These are phyloP conservation scores for Brachypterus glaber DNA, from an alignment of 2,888 invertebrate genomes.

Conservation along the genomic window DNA sequence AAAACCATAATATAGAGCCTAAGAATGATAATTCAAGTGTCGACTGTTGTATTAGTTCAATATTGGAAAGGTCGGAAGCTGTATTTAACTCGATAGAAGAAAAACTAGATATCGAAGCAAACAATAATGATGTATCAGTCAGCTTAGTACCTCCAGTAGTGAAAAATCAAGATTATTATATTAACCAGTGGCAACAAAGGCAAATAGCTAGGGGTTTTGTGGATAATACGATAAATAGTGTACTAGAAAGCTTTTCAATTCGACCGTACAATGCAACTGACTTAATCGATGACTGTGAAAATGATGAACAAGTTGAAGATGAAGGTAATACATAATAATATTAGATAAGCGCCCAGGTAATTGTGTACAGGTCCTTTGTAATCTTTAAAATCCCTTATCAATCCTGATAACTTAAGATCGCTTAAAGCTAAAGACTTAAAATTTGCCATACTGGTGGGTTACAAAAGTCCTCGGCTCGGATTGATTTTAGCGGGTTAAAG, in stretches of 20 bases:
- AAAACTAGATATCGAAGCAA: conserved; percentile 17
- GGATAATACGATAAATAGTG: conserved; percentile 59
- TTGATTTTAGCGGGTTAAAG: no score
- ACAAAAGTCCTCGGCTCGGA: no score
- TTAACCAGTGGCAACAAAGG: conserved; percentile 55
- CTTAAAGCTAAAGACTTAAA: no score
- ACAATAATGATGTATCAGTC: conserved; percentile 30
- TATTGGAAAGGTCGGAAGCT: conserved; percentile 22
- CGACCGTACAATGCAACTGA: conserved; percentile 41
- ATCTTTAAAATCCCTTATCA: no score
- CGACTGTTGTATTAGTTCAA: background rate
- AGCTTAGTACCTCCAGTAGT: conserved; percentile 31
- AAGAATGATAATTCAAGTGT: conserved; percentile 15
- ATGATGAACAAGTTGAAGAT: conserved; percentile 54
- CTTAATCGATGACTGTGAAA: conserved; percentile 47
- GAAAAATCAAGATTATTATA: conserved; percentile 34
- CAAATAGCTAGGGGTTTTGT: conserved; percentile 57
- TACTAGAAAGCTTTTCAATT: conserved; percentile 51
- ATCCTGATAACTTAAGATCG: no score
- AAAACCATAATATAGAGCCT: conserved; percentile 39
- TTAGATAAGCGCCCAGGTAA: no score
- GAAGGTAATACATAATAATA: no score
- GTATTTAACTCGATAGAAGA: no score
- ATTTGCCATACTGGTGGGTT: no score
- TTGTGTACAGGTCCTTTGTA: no score